phyloP scores from a whole-genome alignment of 2,797 vertebrate species.

The Tinamus major region DNA sequence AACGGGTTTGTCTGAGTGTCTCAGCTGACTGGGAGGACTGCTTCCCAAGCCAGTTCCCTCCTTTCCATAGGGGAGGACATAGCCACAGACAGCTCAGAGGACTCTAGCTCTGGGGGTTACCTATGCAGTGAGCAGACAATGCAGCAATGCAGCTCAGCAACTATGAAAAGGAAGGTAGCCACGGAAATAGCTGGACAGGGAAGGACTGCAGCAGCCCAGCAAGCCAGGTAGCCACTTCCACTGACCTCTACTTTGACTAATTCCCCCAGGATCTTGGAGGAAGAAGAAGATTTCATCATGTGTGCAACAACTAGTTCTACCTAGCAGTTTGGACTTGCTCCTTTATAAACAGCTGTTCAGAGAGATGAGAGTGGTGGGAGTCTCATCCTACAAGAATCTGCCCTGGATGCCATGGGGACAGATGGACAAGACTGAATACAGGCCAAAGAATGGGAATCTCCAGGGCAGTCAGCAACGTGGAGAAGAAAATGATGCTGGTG shows the following conservation, averaged over 20 bases:
- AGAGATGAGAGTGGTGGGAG: not conserved
- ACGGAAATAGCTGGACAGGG: not conserved
- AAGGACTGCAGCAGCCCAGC: not conserved
- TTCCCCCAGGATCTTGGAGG: not conserved
- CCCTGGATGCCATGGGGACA: not conserved
- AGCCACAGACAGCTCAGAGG: not conserved
- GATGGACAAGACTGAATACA: not conserved
- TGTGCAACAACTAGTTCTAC: not conserved
- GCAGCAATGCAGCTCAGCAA: not conserved
- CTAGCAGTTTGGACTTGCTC: not conserved
- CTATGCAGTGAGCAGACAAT: not conserved
- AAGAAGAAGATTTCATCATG: not conserved
- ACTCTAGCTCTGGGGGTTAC: not conserved
- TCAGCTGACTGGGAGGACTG: not conserved
- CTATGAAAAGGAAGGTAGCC: not conserved
- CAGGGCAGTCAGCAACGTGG: not conserved
- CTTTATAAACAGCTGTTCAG: not conserved
- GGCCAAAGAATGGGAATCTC: not conserved
- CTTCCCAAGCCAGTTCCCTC: not conserved
- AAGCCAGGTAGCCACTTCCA: not conserved
- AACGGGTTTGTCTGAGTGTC: not conserved
- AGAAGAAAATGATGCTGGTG: not conserved
- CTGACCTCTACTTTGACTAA: not conserved
- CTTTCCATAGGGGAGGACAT: not conserved
- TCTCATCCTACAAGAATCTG: not conserved